phyloP scores from a whole-genome alignment of 2,888 invertebrate genomes.

The Mantis religiosa region DNA sequence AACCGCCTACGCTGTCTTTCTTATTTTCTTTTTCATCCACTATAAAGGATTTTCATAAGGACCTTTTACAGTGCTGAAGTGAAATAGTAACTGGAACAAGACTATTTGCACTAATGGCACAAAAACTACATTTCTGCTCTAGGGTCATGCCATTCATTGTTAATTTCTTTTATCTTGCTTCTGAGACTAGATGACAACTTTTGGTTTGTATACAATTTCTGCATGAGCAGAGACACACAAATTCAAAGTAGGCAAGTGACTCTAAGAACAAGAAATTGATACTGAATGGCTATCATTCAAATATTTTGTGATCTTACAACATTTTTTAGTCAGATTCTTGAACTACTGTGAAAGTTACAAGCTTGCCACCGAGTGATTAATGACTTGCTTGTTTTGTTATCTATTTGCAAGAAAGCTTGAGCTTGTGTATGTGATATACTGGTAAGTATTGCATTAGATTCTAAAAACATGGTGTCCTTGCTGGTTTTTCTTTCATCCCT shows the following conservation, averaged over 20 bases:
- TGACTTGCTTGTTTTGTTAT: not conserved
- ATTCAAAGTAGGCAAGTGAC: not conserved
- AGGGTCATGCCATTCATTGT: not conserved
- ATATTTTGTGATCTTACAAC: not conserved
- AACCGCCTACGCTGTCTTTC: conserved; percentile 86
- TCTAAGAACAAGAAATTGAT: not conserved
- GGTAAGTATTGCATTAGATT: not conserved
- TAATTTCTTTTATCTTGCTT: not conserved
- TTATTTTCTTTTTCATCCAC: conserved; percentile 93
- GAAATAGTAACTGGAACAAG: not conserved
- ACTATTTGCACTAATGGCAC: not conserved
- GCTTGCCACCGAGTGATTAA: no score
- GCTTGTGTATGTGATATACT: not conserved
- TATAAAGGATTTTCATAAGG: conserved; percentile 54
- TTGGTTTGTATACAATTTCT: not conserved
- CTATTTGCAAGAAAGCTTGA: not conserved
- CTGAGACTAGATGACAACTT: not conserved
- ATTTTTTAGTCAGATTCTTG: not conserved
- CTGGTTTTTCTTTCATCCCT: not conserved
- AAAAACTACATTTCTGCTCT: not conserved
- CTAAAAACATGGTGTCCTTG: no score
- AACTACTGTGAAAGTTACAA: not conserved
- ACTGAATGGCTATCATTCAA: not conserved
- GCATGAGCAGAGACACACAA: not conserved
- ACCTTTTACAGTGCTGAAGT: not conserved